Percentiles rank a stretch among this genome's conserved stretches.
Evolutionary conservation across 2,888 invertebrate species (phyloP).

Genomic region (Drosophila stalkeri): DNA sequence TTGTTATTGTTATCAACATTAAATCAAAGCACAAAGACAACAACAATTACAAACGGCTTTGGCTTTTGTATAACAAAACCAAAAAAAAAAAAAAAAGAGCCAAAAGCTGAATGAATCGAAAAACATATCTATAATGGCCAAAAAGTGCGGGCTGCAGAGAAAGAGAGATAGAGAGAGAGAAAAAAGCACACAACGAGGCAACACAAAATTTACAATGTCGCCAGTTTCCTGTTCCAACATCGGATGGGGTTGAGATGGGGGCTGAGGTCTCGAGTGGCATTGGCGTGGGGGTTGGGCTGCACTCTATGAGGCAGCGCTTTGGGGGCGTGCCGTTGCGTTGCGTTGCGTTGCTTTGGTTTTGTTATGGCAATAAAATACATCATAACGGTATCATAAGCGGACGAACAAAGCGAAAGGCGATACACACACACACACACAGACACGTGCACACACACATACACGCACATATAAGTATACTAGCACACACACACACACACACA

Average conservation of each 20-base stretch:
- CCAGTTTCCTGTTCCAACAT: slow-evolving; percentile 70
- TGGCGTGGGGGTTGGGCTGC: not conserved
- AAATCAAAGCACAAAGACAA: slow-evolving; percentile 79
- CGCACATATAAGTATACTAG: slow-evolving; percentile 4
- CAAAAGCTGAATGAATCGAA: slow-evolving; percentile 50
- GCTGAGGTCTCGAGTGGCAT: not conserved
- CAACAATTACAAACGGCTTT: slow-evolving; percentile 76
- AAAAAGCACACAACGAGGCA: slow-evolving; percentile 20
- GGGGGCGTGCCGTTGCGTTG: slow-evolving; percentile 59
- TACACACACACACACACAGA: slow-evolving; percentile 58
- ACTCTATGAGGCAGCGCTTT: slow-evolving; percentile 22
- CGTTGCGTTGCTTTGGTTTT: slow-evolving; percentile 62
- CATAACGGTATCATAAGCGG: slow-evolving; percentile 82
- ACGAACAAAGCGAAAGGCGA: slow-evolving; percentile 79
- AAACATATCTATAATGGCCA: slow-evolving; percentile 61
- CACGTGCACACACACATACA: slow-evolving; percentile 18
- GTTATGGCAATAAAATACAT: slow-evolving; percentile 81
- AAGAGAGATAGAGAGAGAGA: slow-evolving; percentile 14
- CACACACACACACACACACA: slow-evolving; percentile 39
- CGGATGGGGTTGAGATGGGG: not conserved
- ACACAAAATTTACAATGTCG: slow-evolving; percentile 80
- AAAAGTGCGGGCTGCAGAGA: slow-evolving; percentile 20
- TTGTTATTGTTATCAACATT: slow-evolving; percentile 80
- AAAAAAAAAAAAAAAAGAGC: slow-evolving; percentile 16
- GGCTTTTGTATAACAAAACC: slow-evolving; percentile 31